These are phyloP conservation scores for Stichopus horrens DNA, from an alignment of 53 echinoderm and acorn worm species.

Conservation along the genomic window DNA sequence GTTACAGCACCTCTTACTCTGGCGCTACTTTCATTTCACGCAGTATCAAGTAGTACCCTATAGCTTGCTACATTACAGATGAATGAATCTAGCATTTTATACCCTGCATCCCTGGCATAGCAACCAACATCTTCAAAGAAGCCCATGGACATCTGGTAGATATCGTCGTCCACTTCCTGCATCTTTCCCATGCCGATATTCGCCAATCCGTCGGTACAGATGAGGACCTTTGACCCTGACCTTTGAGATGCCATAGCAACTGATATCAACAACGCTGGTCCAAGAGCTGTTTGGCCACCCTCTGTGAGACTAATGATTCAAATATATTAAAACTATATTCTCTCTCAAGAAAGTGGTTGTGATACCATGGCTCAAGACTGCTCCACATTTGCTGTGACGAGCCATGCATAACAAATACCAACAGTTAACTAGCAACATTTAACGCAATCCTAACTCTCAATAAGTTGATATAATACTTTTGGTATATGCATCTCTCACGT, in stretches of 20 bases:
- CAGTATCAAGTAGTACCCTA: too few species aligned
- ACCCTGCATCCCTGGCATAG: conserved; percentile 85
- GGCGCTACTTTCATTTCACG: too few species aligned
- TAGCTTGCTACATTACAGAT: not conserved
- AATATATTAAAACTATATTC: conserved; percentile 1
- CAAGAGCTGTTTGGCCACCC: conserved; percentile 97
- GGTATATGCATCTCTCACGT: not conserved
- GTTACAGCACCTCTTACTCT: too few species aligned
- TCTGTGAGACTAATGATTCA: conserved; percentile 67
- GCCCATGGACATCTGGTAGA: conserved; percentile 65
- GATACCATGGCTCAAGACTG: not conserved
- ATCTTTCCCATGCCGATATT: conserved; percentile 80
- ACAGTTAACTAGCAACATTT: not conserved
- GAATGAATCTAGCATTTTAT: not conserved
- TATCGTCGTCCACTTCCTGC: conserved; percentile 66
- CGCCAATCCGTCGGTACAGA: conserved; percentile 94
- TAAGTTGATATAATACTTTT: not conserved
- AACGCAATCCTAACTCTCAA: not conserved
- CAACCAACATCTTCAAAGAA: conserved; percentile 87
- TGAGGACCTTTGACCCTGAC: conserved; percentile 97
- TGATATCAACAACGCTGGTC: conserved; percentile 92
- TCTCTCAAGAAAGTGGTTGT: not conserved
- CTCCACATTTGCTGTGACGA: too few species aligned
- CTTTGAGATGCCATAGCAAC: conserved; percentile 93
- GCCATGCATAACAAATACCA: not conserved